Evolutionary conservation across 2,797 vertebrate species (phyloP), one percentile per base, ranked within the genome.

Genomic region (Lacerta bilineata): DNA sequence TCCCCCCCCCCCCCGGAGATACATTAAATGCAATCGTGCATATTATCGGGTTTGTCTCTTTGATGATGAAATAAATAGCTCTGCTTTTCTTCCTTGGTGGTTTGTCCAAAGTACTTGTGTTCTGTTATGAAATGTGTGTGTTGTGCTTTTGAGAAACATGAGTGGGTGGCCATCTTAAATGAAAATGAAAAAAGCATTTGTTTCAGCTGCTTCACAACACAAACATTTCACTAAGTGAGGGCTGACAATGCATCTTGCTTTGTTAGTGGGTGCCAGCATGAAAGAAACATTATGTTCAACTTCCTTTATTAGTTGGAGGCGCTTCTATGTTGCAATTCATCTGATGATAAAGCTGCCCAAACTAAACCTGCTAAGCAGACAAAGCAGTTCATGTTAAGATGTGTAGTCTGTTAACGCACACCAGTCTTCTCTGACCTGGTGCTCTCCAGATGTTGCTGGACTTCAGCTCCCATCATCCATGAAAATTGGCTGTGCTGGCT

Each of bases 151-250:
- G 95, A 95, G 95, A 96, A 96, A 93, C 90, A 93, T 94, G 91
- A 89, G 95, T 96, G 95, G 95, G 96, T 97, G 96, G 91, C 93
- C 92, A 89, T 95, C 96, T 96, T 94, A 96, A 97, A 97, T 97
- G 96, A 97, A 97, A 97, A 96, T 95, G 96, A 95, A 95, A 96
- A 96, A 97, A 96, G 18, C 89, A 91, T 97, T 98, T 98, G 97
- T 98, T 98, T 97, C 69, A 98, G 97, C 97, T 95, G 92, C 92
- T 91, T 87, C 93, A 93, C 93, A 96, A 95, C 91, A 97, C 96
- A 98, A 99, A 98, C 97, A 97, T 98, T 98, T 98, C 97, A 97
- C 97, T 97, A 97, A 97, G 90, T 93, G 95, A 95, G 95, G 95
- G 94, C 96, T 95, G 96, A 94, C 93, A 96, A 76, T 94, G 95